Evolutionary conservation across 2,797 vertebrate species (phyloP), one percentile per base, ranked within the genome.

Genomic region (Netta rufina): DNA sequence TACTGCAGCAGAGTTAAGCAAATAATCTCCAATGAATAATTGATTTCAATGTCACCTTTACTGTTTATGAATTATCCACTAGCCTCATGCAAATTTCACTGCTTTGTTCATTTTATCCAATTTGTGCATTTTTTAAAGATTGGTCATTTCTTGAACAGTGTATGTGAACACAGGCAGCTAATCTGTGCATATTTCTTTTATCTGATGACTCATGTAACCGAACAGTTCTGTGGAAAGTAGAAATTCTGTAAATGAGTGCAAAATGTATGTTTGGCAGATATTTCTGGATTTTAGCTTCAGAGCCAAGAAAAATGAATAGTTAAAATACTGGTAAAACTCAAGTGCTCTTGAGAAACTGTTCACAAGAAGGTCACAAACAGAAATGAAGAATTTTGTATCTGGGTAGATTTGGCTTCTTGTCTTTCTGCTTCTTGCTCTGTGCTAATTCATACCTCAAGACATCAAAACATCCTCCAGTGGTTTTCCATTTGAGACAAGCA

Each of bases 11-110:
- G 60, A 90, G 56, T 74, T 95, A 81, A 88, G 84, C 57, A 96
- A 93, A 89, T 89, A 95, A 90, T 93, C 93, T 90, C 36, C 53
- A 79, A 84, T 95, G 79, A 96, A 97, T 96, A 95, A 96, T 88
- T 96, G n/a, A 96, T 96, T 92, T 76, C 92, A 96, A 67, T 96
- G 93, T 96, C 95, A 91, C 83, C 93, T 94, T 85, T 61, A 76
- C 62, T 81, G 30, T 88, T 90, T 91, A 87, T 89, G 74, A 95
- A 90, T 92, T 85, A 88, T 33, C 80, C 56, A 76, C 67, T 66
- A 66, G 32, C 27, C 21, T 81, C 45, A 79, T 81, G 67, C 13
- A 74, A 53, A 71, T 79, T 79, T 81, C 47, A 41, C 53, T 49
- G 13, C 7, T 85, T 85, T 85, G 38, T 70, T 94, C 60, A 88